Base-by-base conservation (phyloP, 1,140 invertebrate genomes). In the Diorhabda elongata region DNA sequence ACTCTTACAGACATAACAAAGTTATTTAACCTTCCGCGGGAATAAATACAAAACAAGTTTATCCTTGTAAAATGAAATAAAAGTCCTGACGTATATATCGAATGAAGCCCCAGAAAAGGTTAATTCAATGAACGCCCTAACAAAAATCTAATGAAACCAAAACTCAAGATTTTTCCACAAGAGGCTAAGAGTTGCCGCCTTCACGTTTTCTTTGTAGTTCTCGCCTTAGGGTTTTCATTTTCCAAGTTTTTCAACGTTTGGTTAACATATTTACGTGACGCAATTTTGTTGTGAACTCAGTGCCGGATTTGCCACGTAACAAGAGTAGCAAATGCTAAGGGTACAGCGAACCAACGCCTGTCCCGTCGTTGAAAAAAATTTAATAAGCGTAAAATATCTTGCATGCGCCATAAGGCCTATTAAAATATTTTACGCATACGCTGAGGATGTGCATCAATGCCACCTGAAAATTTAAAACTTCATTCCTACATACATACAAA, bases 81-180 rank as follows among this genome's bases (percentile, higher is more conserved):
- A 52, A 52, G n/a, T 52, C 47, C n/a, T 52, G 6, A 8, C 47
- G 26, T 52, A 52, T 52, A 52, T 52, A 52, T 52, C 47, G 47
- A 52, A 52, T 52, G 6, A 52, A 52, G 47, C 47, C 47, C n/a
- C n/a, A 52, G 6, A 52, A 52, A 52, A 52, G 47, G 47, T 52
- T 52, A 52, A 52, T 52, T 52, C 47, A 52, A 52, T 52, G 47
- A 52, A 52, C 47, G 47, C 47, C n/a, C 47, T 52, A 26, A 52
- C 47, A 52, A 52, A 52, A 52, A 52, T 52, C 47, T 52, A 52
- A 52, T 52, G 47, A 52, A 52, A 52, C 47, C 47, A 52, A 52
- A 52, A 52, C 47, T 52, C 47, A 8, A n/a, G 47, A 6, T 52
- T 52, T 52, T 52, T n/a, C 47, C 47, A n/a, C 47, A 8, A 3